phyloP scores from a whole-genome alignment of 2,113 vertebrate species.

The Bostrychus sinensis region DNA sequence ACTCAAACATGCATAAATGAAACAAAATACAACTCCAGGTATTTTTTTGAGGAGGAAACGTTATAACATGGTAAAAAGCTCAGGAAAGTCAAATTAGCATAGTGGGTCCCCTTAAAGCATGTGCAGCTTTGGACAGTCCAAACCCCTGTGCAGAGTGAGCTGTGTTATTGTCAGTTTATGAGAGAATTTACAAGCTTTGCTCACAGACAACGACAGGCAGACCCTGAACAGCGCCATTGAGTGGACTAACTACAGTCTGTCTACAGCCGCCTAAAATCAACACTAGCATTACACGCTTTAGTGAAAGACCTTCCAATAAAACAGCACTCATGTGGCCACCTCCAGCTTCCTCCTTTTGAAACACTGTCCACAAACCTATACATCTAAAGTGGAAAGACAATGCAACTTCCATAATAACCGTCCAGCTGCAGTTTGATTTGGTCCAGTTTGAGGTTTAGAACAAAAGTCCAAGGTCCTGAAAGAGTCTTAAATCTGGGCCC shows the following conservation, averaged over 20 bases:
- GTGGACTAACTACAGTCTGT: conserved; percentile 52
- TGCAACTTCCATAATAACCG: neutral
- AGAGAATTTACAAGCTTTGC: conserved; percentile 71
- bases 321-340: conserved; percentile 46
- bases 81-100: no score
- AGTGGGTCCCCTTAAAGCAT: no score
- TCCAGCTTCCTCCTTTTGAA: conserved; percentile 18
- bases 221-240: conserved; percentile 72
- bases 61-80: no score
- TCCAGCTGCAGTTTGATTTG: conserved; percentile 19
- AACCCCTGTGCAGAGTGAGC: conserved; percentile 43
- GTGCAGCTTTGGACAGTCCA: conserved; percentile 42
- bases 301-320: conserved; percentile 69
- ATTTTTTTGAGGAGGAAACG: no score
- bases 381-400: conserved; percentile 5
- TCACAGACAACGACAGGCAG: conserved; percentile 60
- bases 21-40: no score
- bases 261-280: conserved; percentile 74
- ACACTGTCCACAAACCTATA: conserved; percentile 14
- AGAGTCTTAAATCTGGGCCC: conserved; percentile 52
- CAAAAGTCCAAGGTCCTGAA: conserved; percentile 31
- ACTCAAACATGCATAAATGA: no score
- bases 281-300: conserved; percentile 71
- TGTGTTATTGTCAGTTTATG: conserved; percentile 64
- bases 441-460: conserved; percentile 37